Conservation (phyloP, 1,140 invertebrate genomes). For the Lordiphosa mommai region DNA sequence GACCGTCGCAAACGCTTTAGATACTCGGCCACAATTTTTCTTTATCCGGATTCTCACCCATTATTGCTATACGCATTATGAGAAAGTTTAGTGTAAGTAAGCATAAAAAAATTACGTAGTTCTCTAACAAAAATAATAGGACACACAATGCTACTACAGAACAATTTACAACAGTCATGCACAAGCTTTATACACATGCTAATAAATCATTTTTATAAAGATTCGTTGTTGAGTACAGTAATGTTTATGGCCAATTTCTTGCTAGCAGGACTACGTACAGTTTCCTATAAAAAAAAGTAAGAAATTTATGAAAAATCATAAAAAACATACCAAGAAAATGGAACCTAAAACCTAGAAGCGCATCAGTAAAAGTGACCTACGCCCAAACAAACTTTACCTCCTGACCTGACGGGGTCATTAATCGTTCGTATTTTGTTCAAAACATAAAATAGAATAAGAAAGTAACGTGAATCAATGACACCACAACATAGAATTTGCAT, state of each 20-base stretch:
- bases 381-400: constrained; percentile 55
- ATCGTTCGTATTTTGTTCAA: constrained; percentile 26
- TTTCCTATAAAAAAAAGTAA: constrained; percentile 49
- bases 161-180: constrained; percentile 22
- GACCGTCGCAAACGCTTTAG: constrained; percentile 88
- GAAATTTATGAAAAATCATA: constrained; percentile 29
- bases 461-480: constrained; percentile 44
- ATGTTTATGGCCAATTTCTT: constrained; percentile 41
- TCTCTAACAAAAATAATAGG: not conserved
- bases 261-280: constrained; percentile 45
- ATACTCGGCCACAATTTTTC: constrained; percentile 90
- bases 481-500: constrained; percentile 16
- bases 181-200: constrained; percentile 17
- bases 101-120: constrained; percentile 18
- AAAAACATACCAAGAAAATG: constrained; percentile 37
- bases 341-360: constrained; percentile 11
- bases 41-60: constrained; percentile 82
- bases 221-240: constrained; percentile 3
- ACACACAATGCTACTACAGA: not conserved
- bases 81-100: constrained; percentile 33
- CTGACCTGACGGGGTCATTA: constrained; percentile 50
- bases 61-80: constrained; percentile 62
- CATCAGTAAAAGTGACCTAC: constrained; percentile 28
- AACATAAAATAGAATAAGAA: constrained; percentile 73
- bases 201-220: constrained; percentile 8